A percentile compares a stretch with the other conserved stretches of the same genome.
Evolutionary conservation across 2,888 invertebrate species (phyloP).

Genomic region (Melanostoma mellinum): DNA sequence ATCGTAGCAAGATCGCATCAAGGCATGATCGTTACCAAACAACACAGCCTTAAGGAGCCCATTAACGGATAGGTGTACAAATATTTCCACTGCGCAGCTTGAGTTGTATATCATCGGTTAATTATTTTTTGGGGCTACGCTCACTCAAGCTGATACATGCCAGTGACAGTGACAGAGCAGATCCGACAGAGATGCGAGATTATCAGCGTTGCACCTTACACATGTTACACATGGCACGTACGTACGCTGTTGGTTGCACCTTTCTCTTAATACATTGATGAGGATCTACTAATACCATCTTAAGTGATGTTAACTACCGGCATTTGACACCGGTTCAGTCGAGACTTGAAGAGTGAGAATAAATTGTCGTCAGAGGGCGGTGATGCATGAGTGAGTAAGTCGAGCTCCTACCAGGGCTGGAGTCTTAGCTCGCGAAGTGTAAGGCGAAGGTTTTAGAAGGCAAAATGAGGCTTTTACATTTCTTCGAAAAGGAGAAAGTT

Average conservation of each 20-base stretch:
- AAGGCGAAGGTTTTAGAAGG: no score
- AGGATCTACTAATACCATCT: conserved; percentile 35
- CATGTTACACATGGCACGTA: conserved; percentile 36
- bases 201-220: conserved; percentile 47
- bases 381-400: conserved; percentile 46
- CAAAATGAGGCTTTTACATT: no score
- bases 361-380: conserved; percentile 65
- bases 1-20: conserved; percentile 24
- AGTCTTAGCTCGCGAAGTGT: not conserved
- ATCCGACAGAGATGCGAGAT: conserved; percentile 42
- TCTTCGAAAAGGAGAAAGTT: no score
- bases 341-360: conserved; percentile 46
- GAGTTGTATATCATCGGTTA: conserved; percentile 68
- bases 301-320: conserved; percentile 41
- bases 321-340: conserved; percentile 57
- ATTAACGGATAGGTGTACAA: conserved; percentile 64
- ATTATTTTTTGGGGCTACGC: conserved; percentile 66
- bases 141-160: conserved; percentile 2
- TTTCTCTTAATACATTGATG: conserved; percentile 45
- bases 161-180: conserved; percentile 15
- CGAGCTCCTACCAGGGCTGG: conserved; percentile 11
- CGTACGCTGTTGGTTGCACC: conserved; percentile 50
- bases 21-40: conserved; percentile 23
- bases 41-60: conserved; percentile 62
- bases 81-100: conserved; percentile 63